Evolutionary conservation across 2,113 vertebrate species (phyloP).

Genomic region (Nothobranchius furzeri): DNA sequence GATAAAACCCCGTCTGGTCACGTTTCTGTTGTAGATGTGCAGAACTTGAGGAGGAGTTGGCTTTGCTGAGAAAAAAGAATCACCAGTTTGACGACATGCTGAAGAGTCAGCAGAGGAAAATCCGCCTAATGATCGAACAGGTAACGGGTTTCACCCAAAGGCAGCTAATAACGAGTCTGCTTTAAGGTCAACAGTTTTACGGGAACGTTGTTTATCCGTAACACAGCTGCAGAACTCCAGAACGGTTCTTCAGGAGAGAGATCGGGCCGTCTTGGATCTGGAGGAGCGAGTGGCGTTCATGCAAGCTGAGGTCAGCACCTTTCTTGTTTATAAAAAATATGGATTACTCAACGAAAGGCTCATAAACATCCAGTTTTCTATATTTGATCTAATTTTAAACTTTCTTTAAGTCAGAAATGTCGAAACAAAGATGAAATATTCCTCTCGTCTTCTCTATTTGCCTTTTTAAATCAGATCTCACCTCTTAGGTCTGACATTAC

Average conservation of each 20-base stretch:
- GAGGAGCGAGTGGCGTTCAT: constrained; percentile 87
- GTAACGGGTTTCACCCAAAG: constrained; percentile 59
- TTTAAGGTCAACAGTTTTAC: constrained; percentile 1
- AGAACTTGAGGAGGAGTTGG: constrained; percentile 84
- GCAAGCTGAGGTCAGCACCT: constrained; percentile 86
- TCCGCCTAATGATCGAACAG: constrained; percentile 96
- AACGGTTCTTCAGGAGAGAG: constrained; percentile 84
- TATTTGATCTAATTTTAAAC: neutral
- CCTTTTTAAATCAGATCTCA: too few species aligned
- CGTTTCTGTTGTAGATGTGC: constrained; percentile 69
- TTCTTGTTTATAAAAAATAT: neutral
- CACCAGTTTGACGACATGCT: constrained; percentile 93
- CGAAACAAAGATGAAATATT: too few species aligned
- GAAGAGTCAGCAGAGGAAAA: constrained; percentile 92
- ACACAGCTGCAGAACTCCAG: constrained; percentile 90
- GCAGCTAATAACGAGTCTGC: constrained; percentile 27
- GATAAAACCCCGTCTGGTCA: too few species aligned
- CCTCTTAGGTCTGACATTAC: too few species aligned
- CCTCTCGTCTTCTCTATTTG: too few species aligned
- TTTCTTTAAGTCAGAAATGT: too few species aligned
- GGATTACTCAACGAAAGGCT: neutral
- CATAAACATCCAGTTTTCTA: neutral
- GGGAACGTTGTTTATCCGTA: constrained; percentile 3
- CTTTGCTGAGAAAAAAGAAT: constrained; percentile 85
- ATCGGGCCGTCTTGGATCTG: constrained; percentile 84